phyloP scores from a whole-genome alignment of 2,113 vertebrate genomes.

The Euleptes europaea region DNA sequence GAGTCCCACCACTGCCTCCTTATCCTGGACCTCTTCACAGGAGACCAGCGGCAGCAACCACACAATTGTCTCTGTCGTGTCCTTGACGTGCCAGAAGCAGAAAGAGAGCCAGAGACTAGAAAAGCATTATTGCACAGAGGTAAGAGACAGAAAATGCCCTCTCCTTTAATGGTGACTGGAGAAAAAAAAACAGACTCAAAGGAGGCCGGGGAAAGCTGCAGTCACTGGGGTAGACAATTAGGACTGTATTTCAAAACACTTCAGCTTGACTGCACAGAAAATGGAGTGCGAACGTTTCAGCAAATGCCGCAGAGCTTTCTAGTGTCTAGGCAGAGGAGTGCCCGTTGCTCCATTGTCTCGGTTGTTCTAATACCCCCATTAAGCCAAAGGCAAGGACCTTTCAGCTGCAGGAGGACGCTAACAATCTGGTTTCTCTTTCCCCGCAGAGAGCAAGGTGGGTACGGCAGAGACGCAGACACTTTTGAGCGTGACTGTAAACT shows the following conservation, averaged over 20 bases:
- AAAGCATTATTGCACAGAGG: constrained; percentile 89
- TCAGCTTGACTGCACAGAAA: background rate
- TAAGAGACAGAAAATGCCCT: constrained; percentile 31
- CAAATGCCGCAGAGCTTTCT: background rate
- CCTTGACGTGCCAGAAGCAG: constrained; percentile 89
- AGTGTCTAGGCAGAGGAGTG: no score
- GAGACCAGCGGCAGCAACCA: constrained; percentile 77
- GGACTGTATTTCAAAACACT: background rate
- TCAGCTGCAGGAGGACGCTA: no score
- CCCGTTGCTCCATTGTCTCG: no score
- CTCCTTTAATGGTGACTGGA: background rate
- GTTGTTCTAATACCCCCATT: no score
- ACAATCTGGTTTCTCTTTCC: no score
- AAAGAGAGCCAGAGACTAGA: constrained; percentile 92
- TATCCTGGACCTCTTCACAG: constrained; percentile 81
- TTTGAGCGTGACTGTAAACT: no score
- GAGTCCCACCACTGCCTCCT: constrained; percentile 84
- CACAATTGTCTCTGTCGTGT: constrained; percentile 89
- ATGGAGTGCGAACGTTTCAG: background rate
- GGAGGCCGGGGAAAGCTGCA: no score
- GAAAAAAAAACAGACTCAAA: fast-evolving
- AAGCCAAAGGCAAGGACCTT: no score
- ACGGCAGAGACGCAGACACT: no score
- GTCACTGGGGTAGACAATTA: background rate
- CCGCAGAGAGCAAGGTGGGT: no score